phyloP scores from a whole-genome alignment of 2,113 vertebrate genomes.

The Plestiodon gilberti region DNA sequence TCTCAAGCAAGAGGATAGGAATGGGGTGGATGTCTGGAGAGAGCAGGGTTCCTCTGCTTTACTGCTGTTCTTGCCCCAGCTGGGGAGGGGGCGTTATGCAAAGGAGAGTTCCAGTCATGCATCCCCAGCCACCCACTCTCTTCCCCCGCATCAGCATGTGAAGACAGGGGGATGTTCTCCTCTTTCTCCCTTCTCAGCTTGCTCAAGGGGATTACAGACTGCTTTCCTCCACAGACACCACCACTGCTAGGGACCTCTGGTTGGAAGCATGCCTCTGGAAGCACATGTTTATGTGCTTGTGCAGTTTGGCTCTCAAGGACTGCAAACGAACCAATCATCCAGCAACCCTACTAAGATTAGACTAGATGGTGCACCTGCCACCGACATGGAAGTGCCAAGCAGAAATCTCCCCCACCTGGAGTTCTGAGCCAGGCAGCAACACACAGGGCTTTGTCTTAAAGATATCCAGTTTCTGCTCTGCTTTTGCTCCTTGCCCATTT shows the following conservation, averaged over 20 bases:
- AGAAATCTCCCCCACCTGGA: background rate
- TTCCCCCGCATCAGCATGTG: too few species aligned
- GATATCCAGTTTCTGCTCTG: background rate
- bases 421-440: background rate
- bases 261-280: too few species aligned
- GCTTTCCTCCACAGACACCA: background rate
- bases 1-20: background rate
- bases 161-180: background rate
- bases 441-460: background rate
- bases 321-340: background rate
- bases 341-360: background rate
- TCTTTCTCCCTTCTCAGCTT: background rate
- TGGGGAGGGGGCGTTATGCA: background rate
- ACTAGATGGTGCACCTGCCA: background rate
- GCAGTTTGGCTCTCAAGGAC: background rate
- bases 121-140: background rate
- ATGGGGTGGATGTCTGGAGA: background rate
- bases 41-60: background rate
- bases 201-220: background rate
- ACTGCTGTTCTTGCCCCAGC: background rate
- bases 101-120: background rate
- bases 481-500: background rate
- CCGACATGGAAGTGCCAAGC: background rate
- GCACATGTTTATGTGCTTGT: too few species aligned
- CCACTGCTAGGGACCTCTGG: too few species aligned